Base-by-base conservation (phyloP, 2,797 vertebrate genomes). In the Ptychadena robeensis region DNA sequence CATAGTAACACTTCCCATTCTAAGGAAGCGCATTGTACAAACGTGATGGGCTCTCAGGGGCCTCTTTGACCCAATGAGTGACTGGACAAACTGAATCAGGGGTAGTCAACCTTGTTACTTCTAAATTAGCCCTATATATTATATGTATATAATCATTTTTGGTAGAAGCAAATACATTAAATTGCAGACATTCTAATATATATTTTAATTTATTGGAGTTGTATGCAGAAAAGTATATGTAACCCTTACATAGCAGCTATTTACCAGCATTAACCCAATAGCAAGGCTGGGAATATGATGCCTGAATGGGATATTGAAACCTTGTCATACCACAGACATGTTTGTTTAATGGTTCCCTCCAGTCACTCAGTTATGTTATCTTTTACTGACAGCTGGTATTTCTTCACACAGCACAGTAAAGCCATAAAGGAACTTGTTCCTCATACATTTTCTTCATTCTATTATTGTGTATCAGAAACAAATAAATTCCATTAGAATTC, bases 1-100 rank as follows among this genome's bases (percentile, higher is more conserved):
- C 90, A 94, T 90, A 92, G 90, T 27, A 89, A 90, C 90, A 87
- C 87, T 88, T 93, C 91, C 89, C 93, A 91, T 88, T 93, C 95
- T 87, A 65, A 83, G 91, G 94, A 93, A 87, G 66, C 8, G 35
- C 28, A 76, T 69, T 76, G 31, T 69, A 0, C 4, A 32, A 40
- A 80, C 3, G 0, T 0, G 4, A 81, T 72, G 44, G 38, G 72
- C 85, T 81, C 61, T 57, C 67, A 77, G 31, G 67, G 57, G 77
- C 76, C 34, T 0, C 78, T 70, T 59, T 63, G 77, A 67, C 66
- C 73, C 48, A 15, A 9, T 1, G 53, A 76, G 68, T 14, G n/a
- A 79, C 34, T 57, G 48, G 77, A 27, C 27, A 38, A 22, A 3
- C n/a, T 6, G 10, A 64, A 59, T 38, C 25, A n/a, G n/a, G 59